A percentile compares a stretch with the other conserved stretches of the same genome.
These are phyloP conservation scores for Zaprionus africanus DNA, from an alignment of 1,140 invertebrate species.

Conservation along the genomic window DNA sequence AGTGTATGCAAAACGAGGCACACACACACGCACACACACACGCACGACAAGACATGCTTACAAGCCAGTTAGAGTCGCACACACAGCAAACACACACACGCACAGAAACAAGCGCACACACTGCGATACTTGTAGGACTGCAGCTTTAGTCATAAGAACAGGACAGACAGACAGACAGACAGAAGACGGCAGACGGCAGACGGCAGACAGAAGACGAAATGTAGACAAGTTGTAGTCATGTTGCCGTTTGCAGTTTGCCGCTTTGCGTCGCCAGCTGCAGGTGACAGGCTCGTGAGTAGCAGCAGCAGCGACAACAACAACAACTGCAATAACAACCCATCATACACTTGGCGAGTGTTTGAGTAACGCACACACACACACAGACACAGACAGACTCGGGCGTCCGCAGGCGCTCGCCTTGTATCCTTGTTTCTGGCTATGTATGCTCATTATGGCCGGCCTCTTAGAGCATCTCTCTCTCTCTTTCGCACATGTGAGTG, in stretches of 20 bases:
- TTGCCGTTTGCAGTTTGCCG: constrained; percentile 60
- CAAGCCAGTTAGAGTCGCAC: constrained; percentile 26
- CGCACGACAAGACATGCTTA: constrained; percentile 21
- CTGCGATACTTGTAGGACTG: neutral
- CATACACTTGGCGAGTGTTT: constrained; percentile 48
- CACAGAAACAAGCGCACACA: neutral
- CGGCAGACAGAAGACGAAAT: constrained; percentile 69
- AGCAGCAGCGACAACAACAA: constrained; percentile 13
- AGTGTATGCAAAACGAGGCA: constrained; percentile 55
- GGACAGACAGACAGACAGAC: constrained; percentile 55
- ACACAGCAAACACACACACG: neutral
- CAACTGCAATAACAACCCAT: constrained; percentile 36
- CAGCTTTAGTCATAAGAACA: constrained; percentile 43
- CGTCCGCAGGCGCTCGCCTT: constrained; percentile 56
- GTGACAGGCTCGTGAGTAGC: constrained; percentile 58
- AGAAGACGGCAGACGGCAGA: constrained; percentile 49
- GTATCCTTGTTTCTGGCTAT: constrained; percentile 64
- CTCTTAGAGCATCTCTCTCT: constrained; percentile 19
- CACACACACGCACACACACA: constrained; percentile 31
- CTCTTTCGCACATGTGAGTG: neutral
- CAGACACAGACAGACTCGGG: constrained; percentile 8
- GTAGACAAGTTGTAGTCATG: constrained; percentile 80
- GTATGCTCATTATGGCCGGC: constrained; percentile 74
- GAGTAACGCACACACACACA: constrained; percentile 39
- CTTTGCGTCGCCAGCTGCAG: constrained; percentile 65